Evolutionary conservation across 2,113 vertebrate species (phyloP).

Genomic region (Talpa occidentalis): DNA sequence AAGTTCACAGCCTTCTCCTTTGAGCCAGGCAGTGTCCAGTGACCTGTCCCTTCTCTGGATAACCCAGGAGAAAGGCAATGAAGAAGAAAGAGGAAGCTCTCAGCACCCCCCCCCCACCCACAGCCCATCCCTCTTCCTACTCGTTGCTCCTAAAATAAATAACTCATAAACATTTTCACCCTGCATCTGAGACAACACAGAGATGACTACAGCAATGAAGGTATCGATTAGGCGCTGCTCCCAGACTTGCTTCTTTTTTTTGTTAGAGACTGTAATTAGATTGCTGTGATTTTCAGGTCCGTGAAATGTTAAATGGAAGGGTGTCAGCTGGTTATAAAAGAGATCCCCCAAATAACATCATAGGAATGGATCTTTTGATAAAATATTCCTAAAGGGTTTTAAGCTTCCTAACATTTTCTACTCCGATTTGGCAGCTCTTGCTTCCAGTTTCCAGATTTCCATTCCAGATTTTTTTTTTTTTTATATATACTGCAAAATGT

Average conservation of each 20-base stretch:
- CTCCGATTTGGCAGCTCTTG: constrained; percentile 40
- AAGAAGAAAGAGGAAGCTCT: background rate
- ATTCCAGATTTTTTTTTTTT: constrained; percentile 62
- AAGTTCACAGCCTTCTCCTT: background rate
- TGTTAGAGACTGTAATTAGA: constrained; percentile 55
- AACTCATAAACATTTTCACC: constrained; percentile 13
- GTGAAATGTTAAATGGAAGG: constrained; percentile 60
- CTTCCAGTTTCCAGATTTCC: constrained; percentile 69
- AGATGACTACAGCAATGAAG: background rate
- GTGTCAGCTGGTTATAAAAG: constrained; percentile 61
- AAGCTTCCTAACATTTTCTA: constrained; percentile 39
- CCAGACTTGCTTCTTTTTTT: constrained; percentile 50
- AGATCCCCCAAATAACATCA: constrained; percentile 50
- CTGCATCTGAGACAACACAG: background rate
- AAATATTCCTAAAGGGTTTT: constrained; percentile 74
- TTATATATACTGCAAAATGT: constrained; percentile 68
- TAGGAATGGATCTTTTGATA: constrained; percentile 73
- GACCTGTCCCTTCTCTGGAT: background rate
- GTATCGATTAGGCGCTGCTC: constrained; percentile 23
- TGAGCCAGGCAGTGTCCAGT: background rate
- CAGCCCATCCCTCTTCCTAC: background rate
- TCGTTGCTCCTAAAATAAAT: constrained; percentile 57
- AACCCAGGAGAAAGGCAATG: background rate
- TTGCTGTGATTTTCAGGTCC: constrained; percentile 53
- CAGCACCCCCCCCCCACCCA: accelerated